Percentiles rank a stretch among this genome's conserved stretches.
Evolutionary conservation across 37 sponge, comb jelly and placozoan genomes (phyloP).

Genomic region (Cliona cf. orientalis): DNA sequence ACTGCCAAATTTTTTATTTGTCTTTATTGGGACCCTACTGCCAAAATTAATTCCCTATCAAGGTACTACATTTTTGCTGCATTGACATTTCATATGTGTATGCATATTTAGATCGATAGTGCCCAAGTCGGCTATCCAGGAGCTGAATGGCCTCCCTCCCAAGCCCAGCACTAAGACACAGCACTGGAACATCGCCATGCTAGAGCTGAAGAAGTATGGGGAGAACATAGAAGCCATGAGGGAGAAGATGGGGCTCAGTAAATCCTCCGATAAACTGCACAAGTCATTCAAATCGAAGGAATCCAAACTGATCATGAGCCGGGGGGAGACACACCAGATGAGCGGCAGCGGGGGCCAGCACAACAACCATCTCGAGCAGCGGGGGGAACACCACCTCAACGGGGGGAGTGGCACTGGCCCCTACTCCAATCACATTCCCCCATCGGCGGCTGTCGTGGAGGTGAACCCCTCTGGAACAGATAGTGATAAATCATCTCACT

Average conservation of each 20-base stretch:
- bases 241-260: conserved; percentile 18
- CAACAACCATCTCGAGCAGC: background rate
- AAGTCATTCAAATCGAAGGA: background rate
- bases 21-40: too few relatives aligned
- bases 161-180: conserved; percentile 73
- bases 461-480: conserved; percentile 19
- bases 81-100: too few relatives aligned
- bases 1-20: background rate
- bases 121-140: conserved; percentile 57
- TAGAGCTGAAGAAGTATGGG: conserved; percentile 74
- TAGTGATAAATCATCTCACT: background rate
- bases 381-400: background rate
- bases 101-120: conserved; percentile 54
- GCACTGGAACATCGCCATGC: conserved; percentile 79
- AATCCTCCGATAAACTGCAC: background rate
- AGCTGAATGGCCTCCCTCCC: conserved; percentile 63
- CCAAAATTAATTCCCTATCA: too few relatives aligned
- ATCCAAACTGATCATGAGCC: background rate
- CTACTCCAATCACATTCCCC: conserved; percentile 55
- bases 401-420: too few relatives aligned
- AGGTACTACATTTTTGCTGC: too few relatives aligned
- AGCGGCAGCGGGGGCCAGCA: background rate
- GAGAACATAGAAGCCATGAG: conserved; percentile 72
- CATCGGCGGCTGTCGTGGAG: conserved; percentile 42
- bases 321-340: background rate